Conservation (phyloP, 2,113 vertebrate species). For the Synodontis membranacea region DNA sequence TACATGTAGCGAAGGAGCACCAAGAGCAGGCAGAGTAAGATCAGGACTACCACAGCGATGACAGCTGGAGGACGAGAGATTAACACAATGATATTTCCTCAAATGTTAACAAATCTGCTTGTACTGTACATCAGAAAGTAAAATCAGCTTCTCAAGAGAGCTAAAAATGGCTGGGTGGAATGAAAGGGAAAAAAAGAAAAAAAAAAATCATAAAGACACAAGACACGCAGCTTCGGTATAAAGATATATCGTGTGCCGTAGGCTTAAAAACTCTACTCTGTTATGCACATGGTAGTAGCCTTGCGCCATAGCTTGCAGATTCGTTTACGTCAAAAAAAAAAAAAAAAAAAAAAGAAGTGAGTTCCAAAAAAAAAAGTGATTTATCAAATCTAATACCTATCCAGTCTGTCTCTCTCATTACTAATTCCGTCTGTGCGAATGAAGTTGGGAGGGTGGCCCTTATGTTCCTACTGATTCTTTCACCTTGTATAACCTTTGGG, state of each 20-base stretch:
- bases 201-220: too few species aligned
- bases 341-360: conserved; percentile 24
- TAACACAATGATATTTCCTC: background rate
- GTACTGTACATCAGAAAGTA: background rate
- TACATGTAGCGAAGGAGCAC: conserved; percentile 78
- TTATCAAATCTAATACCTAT: conserved; percentile 24
- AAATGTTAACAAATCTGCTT: background rate
- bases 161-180: background rate
- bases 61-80: conserved; percentile 67
- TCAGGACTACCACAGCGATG: conserved; percentile 72
- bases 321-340: background rate
- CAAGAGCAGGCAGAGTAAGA: conserved; percentile 75
- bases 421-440: conserved; percentile 23
- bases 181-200: too few species aligned
- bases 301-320: background rate
- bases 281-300: background rate
- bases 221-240: background rate
- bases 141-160: background rate
- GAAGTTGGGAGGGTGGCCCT: background rate
- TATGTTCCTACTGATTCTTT: background rate
- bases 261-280: background rate
- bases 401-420: conserved; percentile 3
- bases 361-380: conserved; percentile 8
- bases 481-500: conserved; percentile 5
- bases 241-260: background rate